Conservation (phyloP, 2,113 vertebrate genomes). For the Furnarius figulus region DNA sequence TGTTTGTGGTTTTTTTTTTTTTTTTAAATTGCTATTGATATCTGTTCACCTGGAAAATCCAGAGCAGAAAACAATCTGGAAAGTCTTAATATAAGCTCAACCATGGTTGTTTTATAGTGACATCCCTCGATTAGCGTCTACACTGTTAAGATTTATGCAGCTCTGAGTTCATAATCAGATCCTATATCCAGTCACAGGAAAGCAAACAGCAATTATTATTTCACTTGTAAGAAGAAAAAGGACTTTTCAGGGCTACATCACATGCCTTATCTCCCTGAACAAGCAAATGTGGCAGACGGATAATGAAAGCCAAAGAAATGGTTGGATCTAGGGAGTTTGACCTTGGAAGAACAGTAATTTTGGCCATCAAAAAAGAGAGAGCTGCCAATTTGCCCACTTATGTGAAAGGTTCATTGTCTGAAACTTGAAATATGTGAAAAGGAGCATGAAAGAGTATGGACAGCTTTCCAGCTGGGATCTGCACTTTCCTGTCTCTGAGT, state of each 20-base stretch:
- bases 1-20: too few relatives aligned
- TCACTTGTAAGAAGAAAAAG: neutral
- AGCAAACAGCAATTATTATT: neutral
- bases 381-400: neutral
- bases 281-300: neutral
- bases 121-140: accelerated
- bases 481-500: neutral
- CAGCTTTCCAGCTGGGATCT: neutral
- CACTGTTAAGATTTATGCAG: neutral
- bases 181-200: neutral
- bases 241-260: neutral
- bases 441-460: neutral
- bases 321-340: neutral
- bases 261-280: neutral
- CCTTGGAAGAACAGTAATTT: neutral
- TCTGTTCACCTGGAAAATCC: neutral
- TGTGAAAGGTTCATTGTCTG: neutral
- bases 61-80: neutral
- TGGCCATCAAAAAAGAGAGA: neutral
- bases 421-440: neutral
- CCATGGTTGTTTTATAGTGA: neutral
- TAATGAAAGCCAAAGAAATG: neutral
- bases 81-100: neutral
- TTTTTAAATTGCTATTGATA: neutral
- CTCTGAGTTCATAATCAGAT: neutral